Evolutionary conservation across 2,888 invertebrate species (phyloP).

Genomic region (Drosophila imparisetae): DNA sequence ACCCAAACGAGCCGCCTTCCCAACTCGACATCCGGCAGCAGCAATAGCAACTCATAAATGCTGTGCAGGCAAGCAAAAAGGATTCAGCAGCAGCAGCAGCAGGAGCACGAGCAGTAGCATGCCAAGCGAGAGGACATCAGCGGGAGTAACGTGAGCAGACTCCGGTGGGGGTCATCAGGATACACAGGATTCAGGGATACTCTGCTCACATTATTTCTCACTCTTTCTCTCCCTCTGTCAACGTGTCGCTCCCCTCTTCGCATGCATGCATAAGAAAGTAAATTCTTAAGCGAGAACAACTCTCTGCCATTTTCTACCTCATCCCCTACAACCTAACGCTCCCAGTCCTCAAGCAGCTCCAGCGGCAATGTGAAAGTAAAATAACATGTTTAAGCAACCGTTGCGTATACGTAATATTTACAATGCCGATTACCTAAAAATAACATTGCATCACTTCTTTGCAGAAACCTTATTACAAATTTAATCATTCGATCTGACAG

Average conservation of each 20-base stretch:
- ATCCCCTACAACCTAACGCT: not conserved
- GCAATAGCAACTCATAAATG: slow-evolving; percentile 67
- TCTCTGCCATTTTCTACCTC: not conserved
- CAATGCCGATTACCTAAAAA: slow-evolving; percentile 18
- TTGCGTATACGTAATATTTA: slow-evolving; percentile 52
- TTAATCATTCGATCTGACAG: not conserved
- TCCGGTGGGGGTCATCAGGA: slow-evolving; percentile 12
- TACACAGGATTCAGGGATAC: slow-evolving; percentile 25
- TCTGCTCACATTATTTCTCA: slow-evolving; percentile 10
- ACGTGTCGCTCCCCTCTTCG: slow-evolving; percentile 6
- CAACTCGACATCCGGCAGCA: slow-evolving; percentile 42
- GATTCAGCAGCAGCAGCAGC: slow-evolving; percentile 41
- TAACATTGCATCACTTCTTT: not conserved
- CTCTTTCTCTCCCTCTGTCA: not conserved
- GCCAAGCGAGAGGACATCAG: not conserved
- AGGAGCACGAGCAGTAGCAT: slow-evolving; percentile 14
- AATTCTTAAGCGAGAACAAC: slow-evolving; percentile 33
- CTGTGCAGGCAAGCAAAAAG: slow-evolving; percentile 56
- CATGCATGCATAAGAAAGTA: slow-evolving; percentile 66
- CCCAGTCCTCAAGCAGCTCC: not conserved
- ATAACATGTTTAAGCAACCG: slow-evolving; percentile 24
- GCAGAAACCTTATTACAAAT: not conserved
- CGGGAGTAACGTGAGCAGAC: slow-evolving; percentile 8
- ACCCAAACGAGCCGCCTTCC: slow-evolving; percentile 60
- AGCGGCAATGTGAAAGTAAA: not conserved